Percentiles rank a stretch among this genome's conserved stretches.
Evolutionary conservation across 2,113 vertebrate species (phyloP).

Genomic region (Anseranas semipalmata): DNA sequence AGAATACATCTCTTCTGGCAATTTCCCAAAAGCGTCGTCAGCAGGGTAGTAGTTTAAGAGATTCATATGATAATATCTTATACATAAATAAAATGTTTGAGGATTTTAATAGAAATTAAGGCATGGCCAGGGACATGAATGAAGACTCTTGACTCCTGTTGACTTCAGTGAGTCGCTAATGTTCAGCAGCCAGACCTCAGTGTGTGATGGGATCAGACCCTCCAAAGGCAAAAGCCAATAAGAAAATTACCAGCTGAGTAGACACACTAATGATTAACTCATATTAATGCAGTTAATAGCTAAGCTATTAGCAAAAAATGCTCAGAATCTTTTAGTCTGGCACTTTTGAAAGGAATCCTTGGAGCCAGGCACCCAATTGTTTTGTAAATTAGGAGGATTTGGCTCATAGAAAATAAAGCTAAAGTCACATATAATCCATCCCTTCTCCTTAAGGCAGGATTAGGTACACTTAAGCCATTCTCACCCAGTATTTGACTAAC

Average conservation of each 20-base stretch:
- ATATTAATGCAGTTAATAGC: not conserved
- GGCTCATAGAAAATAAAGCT: not conserved
- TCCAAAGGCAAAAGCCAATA: constrained; percentile 15
- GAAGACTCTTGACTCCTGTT: not conserved
- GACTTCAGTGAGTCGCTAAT: not conserved
- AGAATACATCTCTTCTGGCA: not conserved
- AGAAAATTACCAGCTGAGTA: constrained; percentile 4
- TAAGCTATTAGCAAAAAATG: constrained; percentile 18
- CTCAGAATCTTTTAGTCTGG: not conserved
- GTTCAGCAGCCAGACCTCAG: not conserved
- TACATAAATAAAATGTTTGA: not conserved
- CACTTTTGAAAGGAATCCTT: not conserved
- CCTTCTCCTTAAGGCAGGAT: not conserved
- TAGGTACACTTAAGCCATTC: not conserved
- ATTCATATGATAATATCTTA: not conserved
- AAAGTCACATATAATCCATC: not conserved
- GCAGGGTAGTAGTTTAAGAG: not conserved
- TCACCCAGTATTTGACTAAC: not conserved
- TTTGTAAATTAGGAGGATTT: not conserved
- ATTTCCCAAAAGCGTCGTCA: not conserved
- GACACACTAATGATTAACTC: not conserved
- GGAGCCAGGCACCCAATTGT: not conserved
- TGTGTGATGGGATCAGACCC: not conserved
- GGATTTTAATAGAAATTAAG: constrained; percentile 12
- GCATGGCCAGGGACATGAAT: not conserved